phyloP scores from a whole-genome alignment of 2,888 invertebrate species.

The Dexiosoma caninum region DNA sequence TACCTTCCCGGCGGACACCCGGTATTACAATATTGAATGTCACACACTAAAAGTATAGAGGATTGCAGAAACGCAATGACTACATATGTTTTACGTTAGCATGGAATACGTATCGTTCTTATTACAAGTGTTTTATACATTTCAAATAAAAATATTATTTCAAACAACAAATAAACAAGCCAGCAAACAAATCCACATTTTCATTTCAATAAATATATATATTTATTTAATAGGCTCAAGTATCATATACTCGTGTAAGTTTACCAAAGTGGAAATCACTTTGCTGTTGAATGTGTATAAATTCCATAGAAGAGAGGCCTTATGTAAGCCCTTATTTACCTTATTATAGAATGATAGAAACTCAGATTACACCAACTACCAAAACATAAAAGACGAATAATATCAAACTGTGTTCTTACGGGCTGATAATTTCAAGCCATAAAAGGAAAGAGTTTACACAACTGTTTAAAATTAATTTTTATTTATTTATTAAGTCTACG shows the following conservation, averaged over 20 bases:
- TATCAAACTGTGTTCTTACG: too few relatives aligned
- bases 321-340: too few relatives aligned
- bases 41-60: neutral
- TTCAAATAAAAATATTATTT: slow-evolving; percentile 4
- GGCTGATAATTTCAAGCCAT: too few relatives aligned
- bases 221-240: slow-evolving; percentile 1
- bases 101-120: slow-evolving; percentile 41
- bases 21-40: too few relatives aligned
- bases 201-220: slow-evolving; percentile 33
- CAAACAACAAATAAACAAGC: slow-evolving; percentile 22
- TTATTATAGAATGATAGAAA: too few relatives aligned
- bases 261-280: neutral
- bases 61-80: neutral
- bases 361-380: too few relatives aligned
- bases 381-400: too few relatives aligned
- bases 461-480: too few relatives aligned
- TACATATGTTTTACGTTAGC: slow-evolving; percentile 42
- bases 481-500: too few relatives aligned
- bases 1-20: too few relatives aligned
- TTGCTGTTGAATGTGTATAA: neutral
- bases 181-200: slow-evolving; percentile 8
- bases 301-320: too few relatives aligned
- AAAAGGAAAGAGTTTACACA: too few relatives aligned
- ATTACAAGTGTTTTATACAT: slow-evolving; percentile 36
- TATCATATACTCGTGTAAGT: neutral